Conservation (phyloP, 2,797 vertebrate genomes). For the Ptychobarbus kaznakovi region DNA sequence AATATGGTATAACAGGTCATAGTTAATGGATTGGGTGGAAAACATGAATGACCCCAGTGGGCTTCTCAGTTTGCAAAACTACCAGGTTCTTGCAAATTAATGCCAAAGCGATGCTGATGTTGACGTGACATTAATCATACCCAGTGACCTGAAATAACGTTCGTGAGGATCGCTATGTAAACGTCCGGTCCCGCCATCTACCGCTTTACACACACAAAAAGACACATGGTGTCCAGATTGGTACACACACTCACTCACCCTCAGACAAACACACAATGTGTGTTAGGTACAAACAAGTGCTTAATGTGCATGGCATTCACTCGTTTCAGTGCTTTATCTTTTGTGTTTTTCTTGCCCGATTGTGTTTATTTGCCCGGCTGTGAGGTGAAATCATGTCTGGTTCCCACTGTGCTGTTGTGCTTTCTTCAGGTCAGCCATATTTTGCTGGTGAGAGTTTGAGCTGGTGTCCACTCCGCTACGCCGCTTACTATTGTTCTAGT, state of each 20-base stretch:
- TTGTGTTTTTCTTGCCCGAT: constrained; percentile 31
- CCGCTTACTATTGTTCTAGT: constrained; percentile 41
- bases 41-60: constrained; percentile 46
- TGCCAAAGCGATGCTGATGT: constrained; percentile 35
- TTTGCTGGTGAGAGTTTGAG: constrained; percentile 30
- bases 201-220: constrained; percentile 13
- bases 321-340: constrained; percentile 37
- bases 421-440: constrained; percentile 34
- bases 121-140: constrained; percentile 47
- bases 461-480: not conserved
- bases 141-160: constrained; percentile 29
- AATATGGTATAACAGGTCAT: constrained; percentile 39
- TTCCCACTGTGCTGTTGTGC: constrained; percentile 35
- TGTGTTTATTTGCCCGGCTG: constrained; percentile 42
- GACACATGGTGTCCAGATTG: constrained; percentile 33
- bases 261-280: constrained; percentile 18
- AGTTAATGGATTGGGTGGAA: constrained; percentile 43
- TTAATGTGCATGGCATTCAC: constrained; percentile 12
- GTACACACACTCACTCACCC: not conserved
- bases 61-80: constrained; percentile 48
- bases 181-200: constrained; percentile 25
- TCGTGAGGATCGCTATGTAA: constrained; percentile 12
- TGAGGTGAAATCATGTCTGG: constrained; percentile 54
- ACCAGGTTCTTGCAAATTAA: constrained; percentile 38
- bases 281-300: constrained; percentile 23